Evolutionary conservation across 1,140 invertebrate species (phyloP).

Genomic region (Sitobion miscanthi): DNA sequence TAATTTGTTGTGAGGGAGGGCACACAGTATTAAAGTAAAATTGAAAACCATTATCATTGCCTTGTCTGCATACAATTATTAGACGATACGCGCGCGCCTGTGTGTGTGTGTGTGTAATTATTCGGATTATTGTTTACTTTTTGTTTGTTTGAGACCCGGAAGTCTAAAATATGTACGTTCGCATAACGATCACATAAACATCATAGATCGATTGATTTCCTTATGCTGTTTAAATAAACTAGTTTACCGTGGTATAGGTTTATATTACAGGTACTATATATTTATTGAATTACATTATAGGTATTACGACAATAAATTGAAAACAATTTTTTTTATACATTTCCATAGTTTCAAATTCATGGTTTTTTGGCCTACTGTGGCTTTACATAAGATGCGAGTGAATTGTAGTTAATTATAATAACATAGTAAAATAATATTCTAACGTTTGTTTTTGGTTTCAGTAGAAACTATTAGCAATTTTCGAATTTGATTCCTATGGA

Average conservation of each 20-base stretch:
- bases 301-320: not conserved
- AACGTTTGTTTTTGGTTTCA: not conserved
- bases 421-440: not conserved
- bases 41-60: not conserved
- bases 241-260: not conserved
- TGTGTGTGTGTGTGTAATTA: not conserved
- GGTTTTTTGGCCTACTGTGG: not conserved
- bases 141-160: not conserved
- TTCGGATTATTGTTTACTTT: constrained; percentile 7
- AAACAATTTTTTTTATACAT: not conserved
- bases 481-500: not conserved
- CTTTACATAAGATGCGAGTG: not conserved
- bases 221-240: not conserved
- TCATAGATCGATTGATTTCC: not conserved
- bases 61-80: not conserved
- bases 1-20: constrained; percentile 3
- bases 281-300: not conserved
- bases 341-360: not conserved
- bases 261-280: too few species aligned
- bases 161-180: not conserved
- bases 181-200: not conserved
- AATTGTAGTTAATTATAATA: not conserved
- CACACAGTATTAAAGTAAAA: not conserved
- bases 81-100: not conserved
- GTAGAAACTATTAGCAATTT: not conserved